Conservation (phyloP, 2,888 invertebrate species). For the Strigamia maritima region DNA sequence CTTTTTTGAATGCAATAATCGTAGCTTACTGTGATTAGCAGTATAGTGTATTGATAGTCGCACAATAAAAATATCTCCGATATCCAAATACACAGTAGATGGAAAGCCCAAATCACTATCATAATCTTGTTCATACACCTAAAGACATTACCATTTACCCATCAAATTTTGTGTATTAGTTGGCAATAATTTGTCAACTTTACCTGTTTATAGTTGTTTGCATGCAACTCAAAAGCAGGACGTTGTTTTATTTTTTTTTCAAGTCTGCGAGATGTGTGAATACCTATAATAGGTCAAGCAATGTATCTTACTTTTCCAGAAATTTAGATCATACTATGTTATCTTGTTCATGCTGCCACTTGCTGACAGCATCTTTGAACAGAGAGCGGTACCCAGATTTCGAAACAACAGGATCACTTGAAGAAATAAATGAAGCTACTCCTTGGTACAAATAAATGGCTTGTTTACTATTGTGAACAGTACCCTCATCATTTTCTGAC, state of each 20-base stretch:
- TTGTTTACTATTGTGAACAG: neutral
- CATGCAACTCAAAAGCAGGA: neutral
- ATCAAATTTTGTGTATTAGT: neutral
- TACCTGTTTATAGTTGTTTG: neutral
- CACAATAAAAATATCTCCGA: neutral
- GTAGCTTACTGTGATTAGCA: neutral
- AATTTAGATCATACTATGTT: neutral
- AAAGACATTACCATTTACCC: neutral
- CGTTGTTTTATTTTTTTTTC: neutral
- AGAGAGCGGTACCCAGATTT: neutral
- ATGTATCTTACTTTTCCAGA: neutral
- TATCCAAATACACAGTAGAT: neutral
- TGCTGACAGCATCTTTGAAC: neutral
- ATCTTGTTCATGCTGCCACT: neutral
- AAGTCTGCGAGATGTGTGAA: neutral
- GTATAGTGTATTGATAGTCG: neutral
- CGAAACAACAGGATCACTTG: neutral
- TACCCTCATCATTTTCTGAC: neutral
- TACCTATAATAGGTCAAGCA: neutral
- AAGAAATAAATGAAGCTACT: neutral
- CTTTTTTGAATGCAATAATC: neutral
- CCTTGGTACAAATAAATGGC: slow-evolving; percentile 8
- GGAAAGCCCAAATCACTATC: neutral
- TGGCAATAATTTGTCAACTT: neutral
- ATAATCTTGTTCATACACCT: neutral